Conservation (phyloP, 2,888 invertebrate genomes). For the Drosophila niveifrons region DNA sequence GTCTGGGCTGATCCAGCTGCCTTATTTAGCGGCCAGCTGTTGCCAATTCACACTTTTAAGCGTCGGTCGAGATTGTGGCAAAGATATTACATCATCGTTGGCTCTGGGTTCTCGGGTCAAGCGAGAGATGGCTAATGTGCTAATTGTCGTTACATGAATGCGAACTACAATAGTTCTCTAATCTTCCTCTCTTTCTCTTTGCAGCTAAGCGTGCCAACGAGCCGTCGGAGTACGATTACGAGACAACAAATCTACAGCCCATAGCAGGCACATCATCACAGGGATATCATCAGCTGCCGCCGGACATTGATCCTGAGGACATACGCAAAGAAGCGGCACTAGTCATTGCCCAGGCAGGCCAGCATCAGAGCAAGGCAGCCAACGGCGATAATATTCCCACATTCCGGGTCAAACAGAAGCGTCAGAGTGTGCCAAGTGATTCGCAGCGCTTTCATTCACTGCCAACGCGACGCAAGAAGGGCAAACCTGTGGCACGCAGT, state of each 20-base stretch:
- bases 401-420: conserved; percentile 79
- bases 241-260: conserved; percentile 82
- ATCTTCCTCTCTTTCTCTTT: background rate
- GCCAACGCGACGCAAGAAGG: conserved; percentile 88
- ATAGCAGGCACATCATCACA: conserved; percentile 74
- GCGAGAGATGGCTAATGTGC: conserved; percentile 46
- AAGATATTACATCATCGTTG: conserved; percentile 71
- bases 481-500: conserved; percentile 87
- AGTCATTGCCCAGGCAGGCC: conserved; percentile 91
- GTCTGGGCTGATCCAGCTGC: conserved; percentile 41
- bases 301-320: conserved; percentile 90
- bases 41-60: conserved; percentile 71
- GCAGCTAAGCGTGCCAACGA: conserved; percentile 84
- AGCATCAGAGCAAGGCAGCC: conserved; percentile 89
- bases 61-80: conserved; percentile 20
- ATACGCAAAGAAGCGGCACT: conserved; percentile 91
- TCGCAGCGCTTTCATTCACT: conserved; percentile 88
- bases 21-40: conserved; percentile 72
- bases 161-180: conserved; percentile 50
- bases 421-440: conserved; percentile 47
- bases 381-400: conserved; percentile 83
- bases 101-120: conserved; percentile 8
- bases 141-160: conserved; percentile 76
- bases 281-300: conserved; percentile 87
- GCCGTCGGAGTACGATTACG: conserved; percentile 79